Conservation (phyloP, 2,113 vertebrate genomes). For the Ceratotherium simum region DNA sequence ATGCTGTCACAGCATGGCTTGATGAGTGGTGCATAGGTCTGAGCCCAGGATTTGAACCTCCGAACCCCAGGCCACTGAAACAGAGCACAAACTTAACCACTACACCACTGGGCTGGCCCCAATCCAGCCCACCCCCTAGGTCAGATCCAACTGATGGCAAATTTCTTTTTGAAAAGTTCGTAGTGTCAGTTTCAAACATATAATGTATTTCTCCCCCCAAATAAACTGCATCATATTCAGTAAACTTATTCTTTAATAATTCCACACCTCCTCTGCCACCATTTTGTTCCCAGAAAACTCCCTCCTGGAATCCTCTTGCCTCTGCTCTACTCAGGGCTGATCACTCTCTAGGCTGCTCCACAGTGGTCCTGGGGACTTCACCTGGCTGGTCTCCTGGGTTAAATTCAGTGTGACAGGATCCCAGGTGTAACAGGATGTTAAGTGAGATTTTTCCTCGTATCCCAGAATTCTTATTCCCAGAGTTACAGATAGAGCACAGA, state of each 20-base stretch:
- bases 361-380: neutral
- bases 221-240: neutral
- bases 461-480: neutral
- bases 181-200: neutral
- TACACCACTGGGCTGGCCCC: no score
- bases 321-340: neutral
- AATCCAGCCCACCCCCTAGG: neutral
- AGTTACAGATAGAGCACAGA: neutral
- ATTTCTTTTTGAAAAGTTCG: conserved; percentile 6
- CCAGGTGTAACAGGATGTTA: neutral
- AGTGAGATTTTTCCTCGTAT: neutral
- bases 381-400: neutral
- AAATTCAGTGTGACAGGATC: neutral
- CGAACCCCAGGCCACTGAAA: no score
- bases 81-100: no score
- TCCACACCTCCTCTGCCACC: neutral
- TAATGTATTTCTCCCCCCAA: neutral
- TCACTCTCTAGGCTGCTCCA: neutral
- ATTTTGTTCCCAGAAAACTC: neutral
- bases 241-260: neutral
- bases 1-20: no score
- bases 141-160: neutral
- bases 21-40: no score
- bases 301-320: neutral
- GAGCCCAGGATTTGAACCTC: no score